Conservation (phyloP, 37 sponge, comb jelly and placozoan genomes). For the Ephydatia muelleri region DNA sequence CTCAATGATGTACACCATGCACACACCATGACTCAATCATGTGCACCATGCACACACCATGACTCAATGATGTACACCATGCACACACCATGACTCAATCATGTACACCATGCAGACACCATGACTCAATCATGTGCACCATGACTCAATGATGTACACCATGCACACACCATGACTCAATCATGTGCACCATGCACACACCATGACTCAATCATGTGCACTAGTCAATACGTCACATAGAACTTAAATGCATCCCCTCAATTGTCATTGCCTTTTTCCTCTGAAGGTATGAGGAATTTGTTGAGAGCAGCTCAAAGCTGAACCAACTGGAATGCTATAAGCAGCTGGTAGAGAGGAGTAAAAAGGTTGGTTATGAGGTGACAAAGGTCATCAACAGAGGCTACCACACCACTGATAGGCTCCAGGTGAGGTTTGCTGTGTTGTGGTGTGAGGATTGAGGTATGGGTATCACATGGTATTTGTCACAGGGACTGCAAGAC, state of each 20-base stretch:
- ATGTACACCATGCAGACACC: too few species aligned
- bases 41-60: too few species aligned
- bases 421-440: conserved; percentile 49
- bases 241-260: too few species aligned
- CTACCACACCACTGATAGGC: conserved; percentile 76
- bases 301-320: conserved; percentile 74
- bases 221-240: neutral
- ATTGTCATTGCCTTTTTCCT: too few species aligned
- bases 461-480: neutral
- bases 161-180: too few species aligned
- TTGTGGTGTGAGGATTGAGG: neutral
- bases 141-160: too few species aligned
- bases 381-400: conserved; percentile 87
- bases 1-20: too few species aligned
- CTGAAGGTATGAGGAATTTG: conserved; percentile 85
- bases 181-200: too few species aligned
- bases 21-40: too few species aligned
- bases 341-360: conserved; percentile 60
- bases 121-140: too few species aligned
- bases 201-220: neutral
- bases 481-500: conserved; percentile 34
- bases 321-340: conserved; percentile 74
- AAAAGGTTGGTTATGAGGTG: conserved; percentile 75
- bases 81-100: too few species aligned
- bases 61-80: too few species aligned